Base-by-base conservation (phyloP, 2,888 invertebrate genomes). In the Zeuzera pyrina region DNA sequence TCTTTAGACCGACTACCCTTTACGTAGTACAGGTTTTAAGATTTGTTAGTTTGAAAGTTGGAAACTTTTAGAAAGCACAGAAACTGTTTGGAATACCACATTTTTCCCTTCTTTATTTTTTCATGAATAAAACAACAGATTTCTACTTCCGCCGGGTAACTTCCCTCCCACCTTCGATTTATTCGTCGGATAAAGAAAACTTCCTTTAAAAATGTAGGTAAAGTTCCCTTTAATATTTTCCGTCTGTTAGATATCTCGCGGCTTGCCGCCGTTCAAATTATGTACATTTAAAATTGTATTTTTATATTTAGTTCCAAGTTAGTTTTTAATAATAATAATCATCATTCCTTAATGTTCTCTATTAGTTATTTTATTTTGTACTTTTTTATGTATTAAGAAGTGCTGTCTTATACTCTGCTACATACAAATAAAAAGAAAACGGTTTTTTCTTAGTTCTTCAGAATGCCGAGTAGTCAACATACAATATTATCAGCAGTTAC, bases 71-170 rank as follows among this genome's bases (percentile, higher is more conserved):
- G 48, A 58, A 42, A 39, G 45, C 44, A 39, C 47, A 50, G n/a
- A n/a, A n/a, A n/a, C 57, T 52, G 56, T 57, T 67, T 52, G 52
- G 62, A 52, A 53, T 63, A 56, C 61, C 62, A 60, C 64, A 65
- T 67, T 69, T 72, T 69, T 66, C 67, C 72, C 57, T 62, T 57
- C 58, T 71, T 71, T 66, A 61, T 74, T 76, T 77, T 73, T 77
- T 76, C 72, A 83, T 81, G 83, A 83, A 83, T 83, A 83, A 83
- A 81, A 81, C 79, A 83, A 78, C 78, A 77, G 79, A 74, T 76
- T 64, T 71, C 71, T 76, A 66, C 73, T 74, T 74, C 67, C 72
- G 68, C 47, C 61, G 69, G 53, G 60, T 64, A 71, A 73, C 54
- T 74, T 74, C 70, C 74, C 78, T 66, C 67, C 78, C 69, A 78